Percentiles rank a stretch among this genome's conserved stretches.
Evolutionary conservation across 2,113 vertebrate genomes (phyloP).

Genomic region (Lophotis ruficrista): DNA sequence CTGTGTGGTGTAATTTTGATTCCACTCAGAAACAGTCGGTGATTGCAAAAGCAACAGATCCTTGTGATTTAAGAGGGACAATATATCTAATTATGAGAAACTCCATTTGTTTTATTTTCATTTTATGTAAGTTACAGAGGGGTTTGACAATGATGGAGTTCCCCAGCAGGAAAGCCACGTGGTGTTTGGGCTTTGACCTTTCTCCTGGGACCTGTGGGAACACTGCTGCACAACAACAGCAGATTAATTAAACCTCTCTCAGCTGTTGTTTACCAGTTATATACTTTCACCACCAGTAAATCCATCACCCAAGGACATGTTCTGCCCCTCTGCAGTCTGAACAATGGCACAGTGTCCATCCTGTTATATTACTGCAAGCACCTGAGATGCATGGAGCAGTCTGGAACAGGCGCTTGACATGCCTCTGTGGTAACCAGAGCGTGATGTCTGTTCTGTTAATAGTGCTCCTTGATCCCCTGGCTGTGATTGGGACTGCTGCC

Average conservation of each 20-base stretch:
- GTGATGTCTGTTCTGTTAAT: neutral
- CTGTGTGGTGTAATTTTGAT: neutral
- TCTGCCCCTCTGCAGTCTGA: neutral
- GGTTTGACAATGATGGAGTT: neutral
- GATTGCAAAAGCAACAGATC: neutral
- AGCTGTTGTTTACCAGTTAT: neutral
- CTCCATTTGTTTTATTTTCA: neutral
- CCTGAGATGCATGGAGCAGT: neutral
- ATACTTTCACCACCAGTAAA: neutral
- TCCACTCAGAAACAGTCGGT: neutral
- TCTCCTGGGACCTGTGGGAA: neutral
- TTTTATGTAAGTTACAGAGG: neutral
- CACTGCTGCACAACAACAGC: neutral
- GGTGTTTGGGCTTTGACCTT: neutral
- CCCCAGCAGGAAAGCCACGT: neutral
- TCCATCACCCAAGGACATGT: neutral
- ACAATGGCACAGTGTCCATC: neutral
- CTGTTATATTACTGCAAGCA: neutral
- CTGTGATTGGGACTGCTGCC: accelerated
- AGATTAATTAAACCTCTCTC: neutral
- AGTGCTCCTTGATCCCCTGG: accelerated
- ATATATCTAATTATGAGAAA: neutral
- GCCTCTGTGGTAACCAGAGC: neutral
- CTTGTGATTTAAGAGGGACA: neutral
- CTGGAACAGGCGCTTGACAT: neutral